phyloP scores from a whole-genome alignment of 2,113 vertebrate species.

The Salvelinus fontinalis region DNA sequence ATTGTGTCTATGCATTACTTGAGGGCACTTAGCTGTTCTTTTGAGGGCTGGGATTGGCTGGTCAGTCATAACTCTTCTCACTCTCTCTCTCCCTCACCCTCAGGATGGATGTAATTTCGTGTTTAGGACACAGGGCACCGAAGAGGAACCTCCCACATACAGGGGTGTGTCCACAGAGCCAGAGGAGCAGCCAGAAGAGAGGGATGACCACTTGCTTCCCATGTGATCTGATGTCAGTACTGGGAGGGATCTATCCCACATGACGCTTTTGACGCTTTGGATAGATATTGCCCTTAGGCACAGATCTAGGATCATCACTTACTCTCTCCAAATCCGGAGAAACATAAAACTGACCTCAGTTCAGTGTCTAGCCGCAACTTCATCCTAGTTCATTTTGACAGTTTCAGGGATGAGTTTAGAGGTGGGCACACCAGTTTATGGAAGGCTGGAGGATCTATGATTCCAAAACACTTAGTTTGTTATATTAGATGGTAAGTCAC shows the following conservation, averaged over 20 bases:
- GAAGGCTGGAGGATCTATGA: constrained; percentile 11
- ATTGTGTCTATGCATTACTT: too few species aligned
- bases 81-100: not conserved
- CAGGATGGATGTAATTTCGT: constrained; percentile 98
- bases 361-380: constrained; percentile 33
- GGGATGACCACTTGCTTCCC: constrained; percentile 93
- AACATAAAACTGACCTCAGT: constrained; percentile 5
- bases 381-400: constrained; percentile 17
- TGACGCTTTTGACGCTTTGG: constrained; percentile 41
- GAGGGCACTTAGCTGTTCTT: too few species aligned
- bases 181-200: constrained; percentile 89
- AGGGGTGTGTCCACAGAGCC: constrained; percentile 84
- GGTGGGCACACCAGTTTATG: not conserved
- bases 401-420: not conserved
- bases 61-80: not conserved
- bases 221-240: constrained; percentile 77
- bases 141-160: constrained; percentile 78
- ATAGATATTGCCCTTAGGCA: constrained; percentile 44
- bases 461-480: not conserved
- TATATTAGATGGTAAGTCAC: too few species aligned
- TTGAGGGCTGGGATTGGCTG: too few species aligned
- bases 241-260: constrained; percentile 30
- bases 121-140: constrained; percentile 83
- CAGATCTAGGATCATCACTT: constrained; percentile 27
- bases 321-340: too few species aligned